Conservation (phyloP, 2,797 vertebrate genomes). For the Brachyalestes nurse region DNA sequence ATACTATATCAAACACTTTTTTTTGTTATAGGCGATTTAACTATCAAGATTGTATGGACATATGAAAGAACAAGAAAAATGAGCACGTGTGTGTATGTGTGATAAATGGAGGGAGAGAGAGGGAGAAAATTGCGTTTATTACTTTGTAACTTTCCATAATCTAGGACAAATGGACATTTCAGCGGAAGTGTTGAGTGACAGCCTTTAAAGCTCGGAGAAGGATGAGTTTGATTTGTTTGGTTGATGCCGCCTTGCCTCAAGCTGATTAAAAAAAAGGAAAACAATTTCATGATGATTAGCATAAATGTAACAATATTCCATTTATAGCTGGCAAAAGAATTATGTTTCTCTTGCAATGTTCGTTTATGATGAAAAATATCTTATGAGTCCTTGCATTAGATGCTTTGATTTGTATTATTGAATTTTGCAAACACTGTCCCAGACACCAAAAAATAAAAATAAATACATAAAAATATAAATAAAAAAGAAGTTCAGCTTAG, state of each 20-base stretch:
- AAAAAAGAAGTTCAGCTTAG: slow-evolving; percentile 44
- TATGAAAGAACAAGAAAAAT: background rate
- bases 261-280: slow-evolving; percentile 10
- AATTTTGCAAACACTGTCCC: slow-evolving; percentile 38
- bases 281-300: slow-evolving; percentile 12
- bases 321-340: background rate
- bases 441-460: background rate
- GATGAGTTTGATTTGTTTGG: slow-evolving; percentile 41
- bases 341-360: slow-evolving; percentile 8
- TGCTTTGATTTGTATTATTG: slow-evolving; percentile 46
- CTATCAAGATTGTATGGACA: too few relatives aligned
- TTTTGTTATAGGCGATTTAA: too few relatives aligned
- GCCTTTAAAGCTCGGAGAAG: slow-evolving; percentile 18
- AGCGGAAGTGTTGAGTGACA: slow-evolving; percentile 23
- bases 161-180: slow-evolving; percentile 34
- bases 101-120: background rate
- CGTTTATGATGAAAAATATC: slow-evolving; percentile 24
- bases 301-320: slow-evolving; percentile 24
- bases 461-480: too few relatives aligned
- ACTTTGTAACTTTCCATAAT: background rate
- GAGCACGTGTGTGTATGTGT: background rate
- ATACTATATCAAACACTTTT: too few relatives aligned
- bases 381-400: slow-evolving; percentile 28
- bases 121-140: slow-evolving; percentile 18
- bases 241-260: background rate